Conservation (phyloP, 1,140 invertebrate species). For the Acromyrmex heyeri region DNA sequence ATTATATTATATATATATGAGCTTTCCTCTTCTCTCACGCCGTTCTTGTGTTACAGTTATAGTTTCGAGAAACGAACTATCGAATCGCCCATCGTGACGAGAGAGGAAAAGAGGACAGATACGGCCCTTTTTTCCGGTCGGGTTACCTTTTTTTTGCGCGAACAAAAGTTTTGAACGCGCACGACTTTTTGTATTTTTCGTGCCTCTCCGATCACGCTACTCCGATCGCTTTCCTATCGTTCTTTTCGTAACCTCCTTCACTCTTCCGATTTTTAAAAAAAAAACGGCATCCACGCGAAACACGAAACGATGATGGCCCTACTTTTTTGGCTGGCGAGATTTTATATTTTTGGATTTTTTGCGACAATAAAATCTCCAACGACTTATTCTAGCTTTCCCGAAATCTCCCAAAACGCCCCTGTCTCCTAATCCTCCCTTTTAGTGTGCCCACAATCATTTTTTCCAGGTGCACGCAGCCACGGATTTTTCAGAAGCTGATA, state of each 20-base stretch:
- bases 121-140: slow-evolving; percentile 70
- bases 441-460: slow-evolving; percentile 79
- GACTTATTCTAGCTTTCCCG: slow-evolving; percentile 71
- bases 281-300: slow-evolving; percentile 57
- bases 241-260: slow-evolving; percentile 61
- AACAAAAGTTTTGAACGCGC: slow-evolving; percentile 76
- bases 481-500: slow-evolving; percentile 86
- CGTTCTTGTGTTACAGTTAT: slow-evolving; percentile 70
- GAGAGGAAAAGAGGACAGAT: slow-evolving; percentile 57
- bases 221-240: slow-evolving; percentile 62
- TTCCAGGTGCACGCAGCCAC: slow-evolving; percentile 85
- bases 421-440: slow-evolving; percentile 49
- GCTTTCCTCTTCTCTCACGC: slow-evolving; percentile 64
- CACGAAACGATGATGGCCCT: slow-evolving; percentile 75
- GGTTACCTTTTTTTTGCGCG: slow-evolving; percentile 67
- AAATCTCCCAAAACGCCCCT: slow-evolving; percentile 35
- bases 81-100: slow-evolving; percentile 57
- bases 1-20: slow-evolving; percentile 69
- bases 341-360: slow-evolving; percentile 87
- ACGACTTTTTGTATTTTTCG: slow-evolving; percentile 66
- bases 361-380: slow-evolving; percentile 67
- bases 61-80: slow-evolving; percentile 75
- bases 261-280: slow-evolving; percentile 66
- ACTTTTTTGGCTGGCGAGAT: slow-evolving; percentile 86
- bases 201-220: slow-evolving; percentile 59